Evolutionary conservation across 2,797 vertebrate species (phyloP).

Genomic region (Lepilemur ruficaudatus): DNA sequence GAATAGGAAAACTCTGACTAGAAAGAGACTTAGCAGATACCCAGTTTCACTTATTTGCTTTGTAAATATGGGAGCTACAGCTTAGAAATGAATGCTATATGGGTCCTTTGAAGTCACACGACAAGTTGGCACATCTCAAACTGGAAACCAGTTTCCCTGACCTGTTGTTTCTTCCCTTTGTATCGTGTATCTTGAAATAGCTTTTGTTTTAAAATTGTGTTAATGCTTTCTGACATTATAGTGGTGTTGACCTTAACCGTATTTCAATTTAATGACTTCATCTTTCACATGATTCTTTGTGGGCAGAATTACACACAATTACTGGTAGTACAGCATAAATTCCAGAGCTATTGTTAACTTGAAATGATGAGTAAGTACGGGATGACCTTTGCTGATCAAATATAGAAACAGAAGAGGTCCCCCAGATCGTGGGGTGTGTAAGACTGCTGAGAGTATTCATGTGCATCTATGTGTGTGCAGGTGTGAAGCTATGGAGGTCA

Average conservation of each 20-base stretch:
- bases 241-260: background rate
- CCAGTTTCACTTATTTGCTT: background rate
- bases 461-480: background rate
- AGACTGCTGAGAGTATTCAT: background rate
- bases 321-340: background rate
- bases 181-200: background rate
- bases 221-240: background rate
- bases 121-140: background rate
- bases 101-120: background rate
- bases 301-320: slow-evolving; percentile 21
- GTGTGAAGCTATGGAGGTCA: background rate
- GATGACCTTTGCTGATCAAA: slow-evolving; percentile 28
- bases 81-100: background rate
- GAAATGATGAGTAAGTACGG: slow-evolving; percentile 8
- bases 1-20: background rate
- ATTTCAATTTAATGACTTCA: background rate
- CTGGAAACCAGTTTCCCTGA: background rate
- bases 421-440: background rate
- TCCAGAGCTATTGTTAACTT: slow-evolving; percentile 22
- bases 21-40: background rate
- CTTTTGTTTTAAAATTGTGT: background rate
- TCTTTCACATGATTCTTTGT: background rate
- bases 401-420: background rate
- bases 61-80: background rate
- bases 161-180: background rate